These are phyloP conservation scores for Megaustenia siamemsis DNA, from an alignment of 2,888 invertebrate genomes.

Conservation along the genomic window DNA sequence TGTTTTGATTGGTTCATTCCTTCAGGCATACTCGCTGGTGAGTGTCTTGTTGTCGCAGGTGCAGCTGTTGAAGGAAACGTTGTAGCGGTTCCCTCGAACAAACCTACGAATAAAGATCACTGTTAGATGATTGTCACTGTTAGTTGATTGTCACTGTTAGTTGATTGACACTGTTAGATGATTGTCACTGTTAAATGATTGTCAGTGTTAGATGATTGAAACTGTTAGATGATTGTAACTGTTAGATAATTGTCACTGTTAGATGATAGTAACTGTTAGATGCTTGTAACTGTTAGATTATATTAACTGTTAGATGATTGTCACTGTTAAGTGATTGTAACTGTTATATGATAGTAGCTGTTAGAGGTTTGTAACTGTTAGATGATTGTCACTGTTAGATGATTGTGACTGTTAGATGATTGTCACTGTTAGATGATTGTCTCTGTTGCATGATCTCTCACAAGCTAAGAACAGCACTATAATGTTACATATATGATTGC, in stretches of 20 bases:
- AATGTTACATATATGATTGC: too few relatives aligned
- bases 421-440: too few relatives aligned
- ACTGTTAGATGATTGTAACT: neutral
- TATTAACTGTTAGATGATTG: neutral
- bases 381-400: neutral
- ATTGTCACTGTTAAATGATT: too few relatives aligned
- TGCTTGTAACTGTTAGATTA: constrained; percentile 2
- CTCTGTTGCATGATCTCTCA: too few relatives aligned
- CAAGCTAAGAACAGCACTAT: too few relatives aligned
- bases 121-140: neutral
- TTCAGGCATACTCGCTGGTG: constrained; percentile 41
- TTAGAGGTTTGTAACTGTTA: neutral
- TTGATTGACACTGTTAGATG: too few relatives aligned
- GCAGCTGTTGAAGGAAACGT: constrained; percentile 48
- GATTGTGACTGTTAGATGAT: neutral
- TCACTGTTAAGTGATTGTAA: too few relatives aligned
- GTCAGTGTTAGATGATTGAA: neutral
- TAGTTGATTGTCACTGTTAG: neutral
- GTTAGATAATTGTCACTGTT: too few relatives aligned
- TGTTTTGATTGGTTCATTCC: neutral
- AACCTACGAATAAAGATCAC: constrained; percentile 33
- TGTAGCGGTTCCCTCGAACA: constrained; percentile 31
- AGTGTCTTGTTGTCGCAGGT: constrained; percentile 43
- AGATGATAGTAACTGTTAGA: too few relatives aligned
- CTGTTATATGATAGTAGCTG: too few relatives aligned